Percentiles rank a stretch among this genome's conserved stretches.
phyloP scores from a whole-genome alignment of 2,888 invertebrate species.

The Ormyrus nitidulus region DNA sequence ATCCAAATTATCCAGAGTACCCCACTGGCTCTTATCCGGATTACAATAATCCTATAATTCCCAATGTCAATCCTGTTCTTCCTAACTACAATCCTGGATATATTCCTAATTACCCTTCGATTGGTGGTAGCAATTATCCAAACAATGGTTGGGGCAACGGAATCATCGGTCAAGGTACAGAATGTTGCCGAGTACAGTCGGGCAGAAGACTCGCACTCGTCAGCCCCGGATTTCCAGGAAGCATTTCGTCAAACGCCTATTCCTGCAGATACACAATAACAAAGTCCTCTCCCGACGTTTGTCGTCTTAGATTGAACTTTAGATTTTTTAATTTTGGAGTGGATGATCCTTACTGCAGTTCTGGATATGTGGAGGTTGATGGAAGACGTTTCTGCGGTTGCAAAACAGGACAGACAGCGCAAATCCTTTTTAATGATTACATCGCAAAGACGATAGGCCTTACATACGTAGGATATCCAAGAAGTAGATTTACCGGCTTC shows the following conservation, averaged over 20 bases:
- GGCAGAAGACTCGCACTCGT: constrained; percentile 75
- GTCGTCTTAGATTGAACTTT: constrained; percentile 77
- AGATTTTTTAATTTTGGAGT: constrained; percentile 78
- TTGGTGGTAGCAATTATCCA: constrained; percentile 37
- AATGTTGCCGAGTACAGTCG: constrained; percentile 63
- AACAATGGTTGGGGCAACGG: constrained; percentile 32
- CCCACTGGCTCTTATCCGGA: constrained; percentile 3
- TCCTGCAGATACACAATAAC: constrained; percentile 77
- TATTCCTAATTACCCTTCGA: background rate
- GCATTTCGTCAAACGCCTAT: constrained; percentile 56
- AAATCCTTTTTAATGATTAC: constrained; percentile 63
- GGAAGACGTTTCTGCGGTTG: constrained; percentile 79
- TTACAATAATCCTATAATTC: background rate
- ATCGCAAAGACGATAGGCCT: constrained; percentile 74
- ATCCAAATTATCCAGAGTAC: background rate
- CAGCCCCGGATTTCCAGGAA: constrained; percentile 79
- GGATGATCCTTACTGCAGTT: constrained; percentile 72
- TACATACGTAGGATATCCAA: constrained; percentile 74
- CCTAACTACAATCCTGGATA: constrained; percentile 14
- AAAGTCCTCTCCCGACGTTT: constrained; percentile 76
- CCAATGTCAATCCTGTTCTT: background rate
- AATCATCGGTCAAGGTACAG: constrained; percentile 29
- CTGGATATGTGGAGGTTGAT: constrained; percentile 78
- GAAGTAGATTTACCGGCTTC: constrained; percentile 76
- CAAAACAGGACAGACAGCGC: constrained; percentile 74